Evolutionary conservation across 2,797 vertebrate species (phyloP).

Genomic region (Ptychadena robeensis): DNA sequence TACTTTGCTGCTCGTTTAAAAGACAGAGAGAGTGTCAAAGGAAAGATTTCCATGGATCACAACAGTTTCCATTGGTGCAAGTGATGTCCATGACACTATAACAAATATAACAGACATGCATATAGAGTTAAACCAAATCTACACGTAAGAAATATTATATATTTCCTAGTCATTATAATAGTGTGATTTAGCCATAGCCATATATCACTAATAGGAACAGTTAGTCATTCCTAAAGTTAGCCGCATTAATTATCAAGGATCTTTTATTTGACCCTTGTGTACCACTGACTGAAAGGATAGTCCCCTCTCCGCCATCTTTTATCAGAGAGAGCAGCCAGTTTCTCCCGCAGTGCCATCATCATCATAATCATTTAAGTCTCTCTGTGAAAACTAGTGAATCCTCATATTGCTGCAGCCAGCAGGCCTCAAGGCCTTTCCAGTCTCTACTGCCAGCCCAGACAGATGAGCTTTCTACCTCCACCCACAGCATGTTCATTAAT

Average conservation of each 20-base stretch:
- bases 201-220: background rate
- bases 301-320: background rate
- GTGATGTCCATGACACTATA: background rate
- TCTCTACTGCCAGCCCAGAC: background rate
- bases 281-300: conserved; percentile 10
- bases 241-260: background rate
- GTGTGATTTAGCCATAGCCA: background rate
- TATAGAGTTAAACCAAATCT: background rate
- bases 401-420: background rate
- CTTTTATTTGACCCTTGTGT: background rate
- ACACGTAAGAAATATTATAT: background rate
- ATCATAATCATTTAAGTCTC: background rate
- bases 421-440: conserved; percentile 25
- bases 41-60: too few relatives aligned
- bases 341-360: background rate
- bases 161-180: background rate
- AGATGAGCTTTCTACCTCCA: background rate
- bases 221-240: background rate
- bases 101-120: background rate
- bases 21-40: too few relatives aligned
- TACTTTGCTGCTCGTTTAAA: too few relatives aligned
- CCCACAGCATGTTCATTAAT: conserved; percentile 28
- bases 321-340: background rate
- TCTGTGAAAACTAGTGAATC: background rate
- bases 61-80: too few relatives aligned